phyloP scores from a whole-genome alignment of 2,888 invertebrate species.

The Drosophila meridionalis region DNA sequence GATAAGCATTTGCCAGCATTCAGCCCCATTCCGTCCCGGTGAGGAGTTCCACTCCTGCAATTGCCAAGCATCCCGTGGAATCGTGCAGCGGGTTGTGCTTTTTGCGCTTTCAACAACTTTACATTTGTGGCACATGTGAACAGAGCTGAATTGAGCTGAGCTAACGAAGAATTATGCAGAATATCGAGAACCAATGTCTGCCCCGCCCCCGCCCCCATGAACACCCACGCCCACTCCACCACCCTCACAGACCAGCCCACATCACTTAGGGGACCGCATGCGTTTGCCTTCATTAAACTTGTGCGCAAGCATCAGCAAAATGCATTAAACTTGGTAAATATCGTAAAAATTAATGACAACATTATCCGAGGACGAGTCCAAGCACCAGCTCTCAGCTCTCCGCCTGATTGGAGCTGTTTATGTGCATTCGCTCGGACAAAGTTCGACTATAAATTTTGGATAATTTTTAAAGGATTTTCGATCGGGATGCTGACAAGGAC shows the following conservation, averaged over 20 bases:
- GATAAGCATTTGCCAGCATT: slow-evolving; percentile 47
- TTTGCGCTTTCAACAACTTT: slow-evolving; percentile 52
- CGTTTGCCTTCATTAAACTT: slow-evolving; percentile 67
- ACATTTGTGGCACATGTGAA: slow-evolving; percentile 47
- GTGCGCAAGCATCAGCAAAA: slow-evolving; percentile 63
- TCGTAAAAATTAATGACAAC: slow-evolving; percentile 74
- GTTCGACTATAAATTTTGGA: slow-evolving; percentile 47
- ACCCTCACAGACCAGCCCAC: not conserved
- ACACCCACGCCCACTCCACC: too few relatives aligned
- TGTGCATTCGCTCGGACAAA: slow-evolving; percentile 12
- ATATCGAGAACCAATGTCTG: slow-evolving; percentile 18
- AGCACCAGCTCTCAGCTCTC: not conserved
- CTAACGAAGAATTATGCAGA: slow-evolving; percentile 67
- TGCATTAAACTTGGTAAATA: slow-evolving; percentile 74
- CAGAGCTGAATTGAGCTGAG: slow-evolving; percentile 21
- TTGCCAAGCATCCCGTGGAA: slow-evolving; percentile 1
- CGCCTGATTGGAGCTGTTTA: slow-evolving; percentile 8
- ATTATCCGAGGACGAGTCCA: slow-evolving; percentile 45
- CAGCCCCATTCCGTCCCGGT: not conserved
- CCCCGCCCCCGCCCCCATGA: not conserved
- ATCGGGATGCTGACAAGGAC: not conserved
- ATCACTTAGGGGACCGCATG: slow-evolving; percentile 12
- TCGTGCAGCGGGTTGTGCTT: slow-evolving; percentile 19
- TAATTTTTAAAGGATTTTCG: not conserved
- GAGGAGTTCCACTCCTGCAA: slow-evolving; percentile 6